These are phyloP conservation scores for Bos taurus DNA, from an alignment of 2,113 vertebrate genomes.

Conservation along the genomic window DNA sequence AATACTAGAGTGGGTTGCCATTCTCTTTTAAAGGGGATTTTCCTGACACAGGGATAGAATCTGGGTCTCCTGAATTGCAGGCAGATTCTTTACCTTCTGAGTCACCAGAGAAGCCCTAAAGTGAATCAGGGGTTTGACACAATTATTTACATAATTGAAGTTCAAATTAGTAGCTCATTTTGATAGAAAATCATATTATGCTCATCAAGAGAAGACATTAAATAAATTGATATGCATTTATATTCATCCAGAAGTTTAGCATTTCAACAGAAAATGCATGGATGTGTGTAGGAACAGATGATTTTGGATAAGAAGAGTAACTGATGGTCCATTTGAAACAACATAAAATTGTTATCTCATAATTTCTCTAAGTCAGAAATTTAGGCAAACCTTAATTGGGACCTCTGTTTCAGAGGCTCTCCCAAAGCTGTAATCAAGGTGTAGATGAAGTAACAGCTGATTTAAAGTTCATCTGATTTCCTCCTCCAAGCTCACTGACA, in stretches of 20 bases:
- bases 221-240: neutral
- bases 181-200: neutral
- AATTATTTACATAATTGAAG: neutral
- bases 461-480: too few relatives aligned
- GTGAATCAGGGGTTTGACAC: neutral
- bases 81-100: neutral
- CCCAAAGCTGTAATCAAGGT: neutral
- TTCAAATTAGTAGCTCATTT: neutral
- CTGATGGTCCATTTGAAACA: neutral
- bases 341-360: neutral
- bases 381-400: neutral
- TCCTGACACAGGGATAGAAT: neutral
- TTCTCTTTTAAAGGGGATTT: neutral
- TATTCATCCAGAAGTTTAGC: neutral
- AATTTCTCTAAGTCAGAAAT: neutral
- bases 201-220: neutral
- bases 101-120: neutral
- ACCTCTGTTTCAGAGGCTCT: neutral
- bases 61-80: neutral
- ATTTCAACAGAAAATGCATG: neutral
- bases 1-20: neutral
- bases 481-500: fast-evolving
- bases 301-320: neutral
- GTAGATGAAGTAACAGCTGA: neutral
- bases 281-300: neutral